phyloP scores from a whole-genome alignment of 35 echinoderm and acorn worm species.

The Ophioderma brevispina region DNA sequence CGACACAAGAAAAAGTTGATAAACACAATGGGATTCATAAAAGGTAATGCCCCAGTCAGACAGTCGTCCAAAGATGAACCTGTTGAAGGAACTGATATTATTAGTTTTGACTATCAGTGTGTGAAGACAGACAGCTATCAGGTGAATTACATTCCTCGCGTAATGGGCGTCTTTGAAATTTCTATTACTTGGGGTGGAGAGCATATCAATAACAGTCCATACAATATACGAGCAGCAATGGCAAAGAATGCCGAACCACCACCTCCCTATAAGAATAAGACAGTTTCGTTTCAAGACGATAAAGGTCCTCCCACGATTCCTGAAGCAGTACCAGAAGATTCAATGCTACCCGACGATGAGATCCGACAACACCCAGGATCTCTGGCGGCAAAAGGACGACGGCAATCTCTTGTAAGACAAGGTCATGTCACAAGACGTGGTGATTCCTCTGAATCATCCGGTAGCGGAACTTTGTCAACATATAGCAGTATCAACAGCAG shows the following conservation, averaged over 20 bases:
- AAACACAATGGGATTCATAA: constrained; percentile 17
- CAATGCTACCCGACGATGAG: not conserved
- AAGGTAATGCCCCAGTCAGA: not conserved
- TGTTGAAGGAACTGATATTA: constrained; percentile 14
- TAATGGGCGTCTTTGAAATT: constrained; percentile 52
- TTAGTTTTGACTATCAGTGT: constrained; percentile 77
- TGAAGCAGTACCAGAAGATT: not conserved
- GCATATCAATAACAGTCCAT: constrained; percentile 92
- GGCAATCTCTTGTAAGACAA: constrained; percentile 74
- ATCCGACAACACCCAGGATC: not conserved
- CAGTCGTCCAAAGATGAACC: constrained; percentile 24
- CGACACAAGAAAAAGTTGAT: constrained; percentile 48
- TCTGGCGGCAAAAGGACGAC: not conserved
- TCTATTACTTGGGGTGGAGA: constrained; percentile 83
- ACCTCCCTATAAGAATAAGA: not conserved
- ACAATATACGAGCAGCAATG: constrained; percentile 39
- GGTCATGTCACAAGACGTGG: constrained; percentile 35
- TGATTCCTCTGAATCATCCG: constrained; percentile 65
- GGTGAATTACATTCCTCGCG: constrained; percentile 72
- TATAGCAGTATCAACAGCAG: constrained; percentile 50
- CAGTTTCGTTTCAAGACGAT: constrained; percentile 28
- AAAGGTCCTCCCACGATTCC: not conserved
- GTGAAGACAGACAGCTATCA: constrained; percentile 82
- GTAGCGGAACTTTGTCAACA: constrained; percentile 36
- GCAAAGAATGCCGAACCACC: constrained; percentile 25